phyloP scores from a whole-genome alignment of 2,797 vertebrate species.

The Gymnothorax reevesii region DNA sequence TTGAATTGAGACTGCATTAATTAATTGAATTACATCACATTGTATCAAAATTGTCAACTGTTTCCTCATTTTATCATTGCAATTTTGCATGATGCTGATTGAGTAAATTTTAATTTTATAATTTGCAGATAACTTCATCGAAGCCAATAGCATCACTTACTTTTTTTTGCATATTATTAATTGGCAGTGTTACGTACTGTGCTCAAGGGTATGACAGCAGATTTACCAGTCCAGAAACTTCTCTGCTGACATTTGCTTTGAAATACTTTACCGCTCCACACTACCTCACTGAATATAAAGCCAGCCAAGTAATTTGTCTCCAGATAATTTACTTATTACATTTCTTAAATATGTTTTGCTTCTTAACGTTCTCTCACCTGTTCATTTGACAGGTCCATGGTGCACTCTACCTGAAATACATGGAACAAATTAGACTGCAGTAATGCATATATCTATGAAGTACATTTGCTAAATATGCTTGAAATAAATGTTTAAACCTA shows the following conservation, averaged over 20 bases:
- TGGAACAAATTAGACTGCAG: background rate
- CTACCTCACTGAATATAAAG: background rate
- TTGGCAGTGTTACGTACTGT: background rate
- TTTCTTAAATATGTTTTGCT: background rate
- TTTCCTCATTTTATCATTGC: background rate
- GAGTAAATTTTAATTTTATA: background rate
- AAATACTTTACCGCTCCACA: background rate
- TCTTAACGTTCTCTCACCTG: background rate
- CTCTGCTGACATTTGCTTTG: background rate
- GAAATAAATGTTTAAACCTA: constrained; percentile 53
- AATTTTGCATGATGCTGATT: background rate
- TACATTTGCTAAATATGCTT: background rate
- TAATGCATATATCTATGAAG: constrained; percentile 13
- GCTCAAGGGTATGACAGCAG: background rate
- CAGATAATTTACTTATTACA: background rate
- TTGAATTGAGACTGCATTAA: background rate
- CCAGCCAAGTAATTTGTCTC: background rate
- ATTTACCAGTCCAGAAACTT: background rate
- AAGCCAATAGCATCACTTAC: background rate
- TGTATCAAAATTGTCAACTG: background rate
- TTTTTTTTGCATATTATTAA: constrained; percentile 13
- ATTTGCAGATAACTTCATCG: background rate
- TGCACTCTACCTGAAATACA: background rate
- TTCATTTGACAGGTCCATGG: background rate
- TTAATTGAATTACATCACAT: background rate